Percentiles rank a stretch among this genome's conserved stretches.
Conservation (phyloP, 2,113 vertebrate species). For the Gobio gobio region DNA sequence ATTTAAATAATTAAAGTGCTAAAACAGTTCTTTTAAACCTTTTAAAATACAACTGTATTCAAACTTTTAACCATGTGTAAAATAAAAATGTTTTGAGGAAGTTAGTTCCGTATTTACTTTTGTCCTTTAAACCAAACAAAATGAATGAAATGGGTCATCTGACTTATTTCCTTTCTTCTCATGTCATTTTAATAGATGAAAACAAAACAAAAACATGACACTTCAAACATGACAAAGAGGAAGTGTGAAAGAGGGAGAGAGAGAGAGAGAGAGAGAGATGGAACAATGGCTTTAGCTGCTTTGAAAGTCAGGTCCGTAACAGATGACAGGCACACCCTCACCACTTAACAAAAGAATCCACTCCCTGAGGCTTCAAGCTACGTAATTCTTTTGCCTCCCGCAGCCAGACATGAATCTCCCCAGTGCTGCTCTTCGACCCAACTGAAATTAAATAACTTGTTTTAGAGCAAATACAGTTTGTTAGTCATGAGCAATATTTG, state of each 20-base stretch:
- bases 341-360: conserved; percentile 64
- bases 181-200: not conserved
- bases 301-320: conserved; percentile 19
- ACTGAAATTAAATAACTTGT: conserved; percentile 18
- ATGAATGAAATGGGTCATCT: not conserved
- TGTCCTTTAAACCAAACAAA: conserved; percentile 4
- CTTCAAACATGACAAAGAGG: conserved; percentile 23
- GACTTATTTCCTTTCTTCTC: not conserved
- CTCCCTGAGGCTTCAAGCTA: conserved; percentile 54
- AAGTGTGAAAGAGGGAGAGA: conserved; percentile 1
- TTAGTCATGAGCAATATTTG: not conserved
- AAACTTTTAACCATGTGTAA: not conserved
- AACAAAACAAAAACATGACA: not conserved
- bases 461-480: not conserved
- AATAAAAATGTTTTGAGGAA: not conserved
- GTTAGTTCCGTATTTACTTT: not conserved
- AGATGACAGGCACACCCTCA: conserved; percentile 41
- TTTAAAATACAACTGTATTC: not conserved
- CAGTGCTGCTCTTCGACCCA: conserved; percentile 41
- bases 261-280: not conserved
- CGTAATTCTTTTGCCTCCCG: conserved; percentile 55
- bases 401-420: conserved; percentile 64
- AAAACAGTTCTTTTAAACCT: not conserved
- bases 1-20: not conserved
- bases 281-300: conserved; percentile 20